A percentile compares a stretch with the other conserved stretches of the same genome.
These are phyloP conservation scores for Salticus scenicus DNA, from an alignment of 2,888 invertebrate genomes.

Conservation along the genomic window DNA sequence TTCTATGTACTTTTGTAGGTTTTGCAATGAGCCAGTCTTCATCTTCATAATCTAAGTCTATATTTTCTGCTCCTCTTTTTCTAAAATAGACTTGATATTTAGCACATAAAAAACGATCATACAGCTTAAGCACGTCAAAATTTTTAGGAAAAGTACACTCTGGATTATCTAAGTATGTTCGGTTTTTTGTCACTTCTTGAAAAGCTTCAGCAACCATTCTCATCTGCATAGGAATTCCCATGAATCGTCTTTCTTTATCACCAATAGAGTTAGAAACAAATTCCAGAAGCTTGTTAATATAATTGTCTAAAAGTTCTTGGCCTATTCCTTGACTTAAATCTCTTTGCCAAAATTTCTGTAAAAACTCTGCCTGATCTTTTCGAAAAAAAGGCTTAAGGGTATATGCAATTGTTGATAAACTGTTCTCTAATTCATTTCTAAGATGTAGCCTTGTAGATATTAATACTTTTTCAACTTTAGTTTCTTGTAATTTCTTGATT, in stretches of 20 bases:
- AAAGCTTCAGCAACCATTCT: conserved; percentile 13
- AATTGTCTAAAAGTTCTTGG: background rate
- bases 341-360: conserved; percentile 8
- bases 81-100: conserved; percentile 1
- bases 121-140: conserved; percentile 1
- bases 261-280: background rate
- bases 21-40: too few species aligned
- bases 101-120: background rate
- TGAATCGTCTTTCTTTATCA: background rate
- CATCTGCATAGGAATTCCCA: background rate
- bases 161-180: background rate
- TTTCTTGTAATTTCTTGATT: background rate
- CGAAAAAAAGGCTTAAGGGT: background rate
- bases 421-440: background rate
- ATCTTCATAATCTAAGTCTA: background rate
- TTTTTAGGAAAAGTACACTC: background rate
- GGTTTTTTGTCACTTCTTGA: background rate
- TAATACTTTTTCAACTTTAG: conserved; percentile 10
- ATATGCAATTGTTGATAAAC: background rate
- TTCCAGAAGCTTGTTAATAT: background rate
- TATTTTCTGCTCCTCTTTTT: background rate
- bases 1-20: background rate
- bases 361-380: background rate
- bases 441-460: conserved; percentile 18
- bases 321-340: background rate